Base-by-base conservation (phyloP, 2,113 vertebrate genomes). In the Diphyllodes magnificus region DNA sequence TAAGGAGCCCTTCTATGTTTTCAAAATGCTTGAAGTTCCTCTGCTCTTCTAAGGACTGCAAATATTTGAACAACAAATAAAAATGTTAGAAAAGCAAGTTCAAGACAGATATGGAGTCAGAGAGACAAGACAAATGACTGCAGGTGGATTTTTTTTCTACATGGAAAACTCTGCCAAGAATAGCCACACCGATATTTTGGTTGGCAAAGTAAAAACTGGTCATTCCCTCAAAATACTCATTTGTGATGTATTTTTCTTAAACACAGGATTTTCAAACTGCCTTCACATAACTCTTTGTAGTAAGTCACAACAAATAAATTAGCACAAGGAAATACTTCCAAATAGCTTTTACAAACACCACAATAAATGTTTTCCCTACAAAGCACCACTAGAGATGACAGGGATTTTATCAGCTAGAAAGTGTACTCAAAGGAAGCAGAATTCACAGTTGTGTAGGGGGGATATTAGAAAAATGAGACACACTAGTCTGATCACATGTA, bases 1-100 rank as follows among this genome's bases (percentile, higher is more conserved):
- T 96, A 94, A 96, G 97, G 90, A 92, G 76, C 90, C 85, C 92
- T 96, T 97, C 90, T 96, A 33, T 47, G 80, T 97, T 97, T 98
- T 97, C 86, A 92, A 95, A 93, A 97, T 96, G 87, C 91, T 97
- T 95, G 70, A 93, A 95, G 92, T 85, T 97, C 96, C 95, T 97
- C 83, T 95, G 76, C 91, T 94, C 85, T 97, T 96, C 90, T 97
- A 91, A 95, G 92, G 76, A 92, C 70, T 86, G 93, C 92, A 97
- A 97, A 98, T 97, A 97, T 97, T 97, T 97, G 96, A 97, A 95
- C 86, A 93, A 96, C 91, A 86, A 90, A 89, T 78, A 76, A 88
- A 90, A 96, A 86, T 39, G n/a, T 76, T 76, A 57, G 79, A 90
- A 86, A 92, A 87, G 63, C 83, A 87, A 84, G 76, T 70, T 83